A percentile compares a stretch with the other conserved stretches of the same genome.
These are phyloP conservation scores for Montipora efflorescens DNA, from an alignment of 64 coral and sea anemone species.

Conservation along the genomic window DNA sequence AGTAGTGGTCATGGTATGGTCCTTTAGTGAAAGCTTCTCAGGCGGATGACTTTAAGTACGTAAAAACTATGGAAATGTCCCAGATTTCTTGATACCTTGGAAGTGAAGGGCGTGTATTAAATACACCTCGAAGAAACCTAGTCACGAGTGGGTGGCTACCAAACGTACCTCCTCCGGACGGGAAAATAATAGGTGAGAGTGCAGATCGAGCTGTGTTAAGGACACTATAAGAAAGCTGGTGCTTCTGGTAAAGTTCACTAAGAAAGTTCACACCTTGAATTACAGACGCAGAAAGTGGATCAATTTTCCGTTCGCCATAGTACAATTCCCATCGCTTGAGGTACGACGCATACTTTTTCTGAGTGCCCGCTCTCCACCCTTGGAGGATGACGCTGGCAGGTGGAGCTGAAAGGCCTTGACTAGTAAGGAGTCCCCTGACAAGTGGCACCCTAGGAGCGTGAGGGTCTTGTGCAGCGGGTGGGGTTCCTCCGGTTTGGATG, in stretches of 20 bases:
- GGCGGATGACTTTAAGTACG: too few relatives aligned
- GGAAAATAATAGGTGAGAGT: too few relatives aligned
- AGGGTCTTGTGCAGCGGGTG: constrained; percentile 43
- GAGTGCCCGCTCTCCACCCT: background rate
- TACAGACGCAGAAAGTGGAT: constrained; percentile 57
- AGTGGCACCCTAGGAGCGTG: background rate
- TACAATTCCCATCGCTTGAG: background rate
- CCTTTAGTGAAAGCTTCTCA: too few relatives aligned
- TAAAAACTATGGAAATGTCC: too few relatives aligned
- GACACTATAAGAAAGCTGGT: background rate
- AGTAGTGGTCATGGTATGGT: background rate
- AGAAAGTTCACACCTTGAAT: constrained; percentile 65
- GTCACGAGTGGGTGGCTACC: too few relatives aligned
- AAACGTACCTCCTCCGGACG: too few relatives aligned
- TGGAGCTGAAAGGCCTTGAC: background rate
- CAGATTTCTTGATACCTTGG: too few relatives aligned
- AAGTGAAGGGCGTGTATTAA: too few relatives aligned
- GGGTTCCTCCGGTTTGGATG: constrained; percentile 39
- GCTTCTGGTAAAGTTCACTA: constrained; percentile 50
- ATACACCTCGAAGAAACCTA: too few relatives aligned
- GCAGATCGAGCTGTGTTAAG: too few relatives aligned
- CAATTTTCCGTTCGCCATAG: background rate
- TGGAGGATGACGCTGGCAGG: background rate
- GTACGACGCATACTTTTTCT: constrained; percentile 13
- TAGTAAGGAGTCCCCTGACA: too few relatives aligned